These are phyloP conservation scores for Lycaena phlaeas DNA, from an alignment of 2,888 invertebrate genomes.

Conservation along the genomic window DNA sequence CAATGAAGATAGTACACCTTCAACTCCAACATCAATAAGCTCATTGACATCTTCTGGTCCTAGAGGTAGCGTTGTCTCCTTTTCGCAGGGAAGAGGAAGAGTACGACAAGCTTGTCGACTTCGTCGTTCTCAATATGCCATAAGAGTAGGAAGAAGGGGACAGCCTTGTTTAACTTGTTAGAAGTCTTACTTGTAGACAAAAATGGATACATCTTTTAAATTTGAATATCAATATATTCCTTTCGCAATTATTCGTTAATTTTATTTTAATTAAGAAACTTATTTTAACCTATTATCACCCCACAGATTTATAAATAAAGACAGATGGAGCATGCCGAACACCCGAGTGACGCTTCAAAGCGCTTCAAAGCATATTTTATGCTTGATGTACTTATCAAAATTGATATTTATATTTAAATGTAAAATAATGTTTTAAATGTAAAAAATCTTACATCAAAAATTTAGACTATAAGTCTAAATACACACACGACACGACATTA, in stretches of 20 bases:
- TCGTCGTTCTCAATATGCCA: slow-evolving; percentile 35
- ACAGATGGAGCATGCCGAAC: too few species aligned
- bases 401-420: too few species aligned
- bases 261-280: not conserved
- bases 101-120: slow-evolving; percentile 39
- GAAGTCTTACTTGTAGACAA: slow-evolving; percentile 15
- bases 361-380: too few species aligned
- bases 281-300: too few species aligned
- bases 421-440: too few species aligned
- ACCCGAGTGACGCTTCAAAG: too few species aligned
- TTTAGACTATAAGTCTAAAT: too few species aligned
- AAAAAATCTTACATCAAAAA: too few species aligned
- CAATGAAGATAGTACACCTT: slow-evolving; percentile 11
- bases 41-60: not conserved
- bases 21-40: not conserved
- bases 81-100: slow-evolving; percentile 27
- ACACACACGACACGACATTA: too few species aligned
- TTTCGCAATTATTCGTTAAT: not conserved
- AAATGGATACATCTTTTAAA: slow-evolving; percentile 47
- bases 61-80: too few species aligned
- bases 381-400: too few species aligned
- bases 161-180: slow-evolving; percentile 41
- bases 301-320: too few species aligned
- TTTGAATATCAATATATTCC: slow-evolving; percentile 14
- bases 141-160: slow-evolving; percentile 37